phyloP scores from a whole-genome alignment of 1,140 invertebrate species.

The Drosophila fuyamai region DNA sequence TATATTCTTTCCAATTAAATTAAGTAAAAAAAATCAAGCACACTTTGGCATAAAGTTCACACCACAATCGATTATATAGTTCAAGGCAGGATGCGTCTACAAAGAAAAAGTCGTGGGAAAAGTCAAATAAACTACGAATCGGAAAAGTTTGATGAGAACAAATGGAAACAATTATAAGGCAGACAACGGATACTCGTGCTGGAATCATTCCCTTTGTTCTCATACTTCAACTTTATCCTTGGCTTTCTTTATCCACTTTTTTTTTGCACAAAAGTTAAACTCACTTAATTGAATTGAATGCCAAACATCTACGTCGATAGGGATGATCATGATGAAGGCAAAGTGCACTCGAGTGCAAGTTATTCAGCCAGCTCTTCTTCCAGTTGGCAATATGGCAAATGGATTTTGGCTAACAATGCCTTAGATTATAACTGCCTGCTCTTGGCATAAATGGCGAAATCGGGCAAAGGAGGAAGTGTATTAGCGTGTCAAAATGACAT shows the following conservation, averaged over 20 bases:
- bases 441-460: background rate
- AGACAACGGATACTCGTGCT: constrained; percentile 20
- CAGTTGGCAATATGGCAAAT: constrained; percentile 60
- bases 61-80: constrained; percentile 9
- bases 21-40: constrained; percentile 1
- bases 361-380: constrained; percentile 10
- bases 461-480: constrained; percentile 27
- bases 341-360: constrained; percentile 63
- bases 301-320: constrained; percentile 43
- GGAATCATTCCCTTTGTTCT: constrained; percentile 32
- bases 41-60: constrained; percentile 20
- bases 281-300: constrained; percentile 79
- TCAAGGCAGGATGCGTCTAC: background rate
- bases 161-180: constrained; percentile 70
- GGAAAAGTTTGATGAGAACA: constrained; percentile 58
- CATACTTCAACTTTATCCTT: constrained; percentile 45
- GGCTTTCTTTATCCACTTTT: constrained; percentile 6
- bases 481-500: constrained; percentile 75
- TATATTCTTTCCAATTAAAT: too few species aligned
- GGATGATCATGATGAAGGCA: constrained; percentile 20
- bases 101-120: constrained; percentile 21
- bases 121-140: constrained; percentile 58
- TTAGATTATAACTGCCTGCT: constrained; percentile 56
- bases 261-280: constrained; percentile 39
- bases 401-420: constrained; percentile 37